Base-by-base conservation (phyloP, 2,797 vertebrate genomes). In the Todus mexicanus region DNA sequence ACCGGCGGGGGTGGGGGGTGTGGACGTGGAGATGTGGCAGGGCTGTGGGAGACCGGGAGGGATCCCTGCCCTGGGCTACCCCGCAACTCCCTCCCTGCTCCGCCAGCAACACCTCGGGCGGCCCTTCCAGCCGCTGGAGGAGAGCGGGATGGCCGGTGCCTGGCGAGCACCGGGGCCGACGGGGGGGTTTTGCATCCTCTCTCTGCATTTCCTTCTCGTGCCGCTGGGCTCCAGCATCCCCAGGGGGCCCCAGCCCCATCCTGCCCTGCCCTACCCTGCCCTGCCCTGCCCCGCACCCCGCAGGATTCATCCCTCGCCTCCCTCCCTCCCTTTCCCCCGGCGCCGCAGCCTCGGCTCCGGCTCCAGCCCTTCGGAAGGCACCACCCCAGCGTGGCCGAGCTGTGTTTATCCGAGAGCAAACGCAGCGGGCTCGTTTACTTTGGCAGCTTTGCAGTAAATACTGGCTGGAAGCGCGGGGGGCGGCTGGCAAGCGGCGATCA, bases 381-480 rank as follows among this genome's bases (percentile, higher is more conserved):
- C 90, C 94, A 81, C 63, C 90, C 95, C 87, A 51, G 80, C 25
- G 60, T 68, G 92, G 95, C 91, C 16, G 15, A 27, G 42, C 66
- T 25, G 75, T 88, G 94, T 97, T 97, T 96, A 97, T 96, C 93
- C 84, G 15, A 95, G 94, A 91, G 83, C 59, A 51, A 47, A 33
- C 10, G 92, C 78, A 33, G 96, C 35, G 29, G 96, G 74, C 71
- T 74, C 88, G 87, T 97, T 97, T 97, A 74, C 95, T 97, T 98
- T 95, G 97, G 97, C 95, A 90, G 92, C 31, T 96, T 94, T 80
- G 96, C 91, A 78, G 93, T 97, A 97, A 97, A 97, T 94, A 96
- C 86, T 27, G 95, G 82, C 84, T 88, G 85, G 81, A n/a, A 94
- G 96, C 86, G 2, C 37, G 92, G 96, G 96, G 97, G 98, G 96